phyloP scores from a whole-genome alignment of 2,113 vertebrate genomes.

The Tachycineta bicolor region DNA sequence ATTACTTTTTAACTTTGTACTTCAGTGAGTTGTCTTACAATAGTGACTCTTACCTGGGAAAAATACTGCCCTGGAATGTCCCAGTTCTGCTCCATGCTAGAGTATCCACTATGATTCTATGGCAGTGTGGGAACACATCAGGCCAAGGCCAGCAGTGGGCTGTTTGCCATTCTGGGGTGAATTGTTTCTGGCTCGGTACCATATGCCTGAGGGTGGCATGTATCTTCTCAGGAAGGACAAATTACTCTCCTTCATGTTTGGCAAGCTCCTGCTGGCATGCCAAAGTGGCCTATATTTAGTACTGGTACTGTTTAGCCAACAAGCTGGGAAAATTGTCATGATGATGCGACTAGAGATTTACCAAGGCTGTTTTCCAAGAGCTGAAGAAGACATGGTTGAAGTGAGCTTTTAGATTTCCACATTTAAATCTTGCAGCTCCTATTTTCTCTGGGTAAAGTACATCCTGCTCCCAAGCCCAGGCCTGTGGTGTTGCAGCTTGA shows the following conservation, averaged over 20 bases:
- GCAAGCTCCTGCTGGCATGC: conserved; percentile 35
- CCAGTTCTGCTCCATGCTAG: not conserved
- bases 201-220: conserved; percentile 42
- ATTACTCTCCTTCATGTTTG: conserved; percentile 53
- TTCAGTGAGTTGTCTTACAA: not conserved
- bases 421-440: not conserved
- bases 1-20: not conserved
- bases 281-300: conserved; percentile 49
- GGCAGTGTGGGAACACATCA: not conserved
- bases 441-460: not conserved
- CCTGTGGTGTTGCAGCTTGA: not conserved
- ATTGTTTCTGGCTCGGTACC: conserved; percentile 17
- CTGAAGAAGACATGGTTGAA: not conserved
- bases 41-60: not conserved
- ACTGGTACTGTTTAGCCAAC: conserved; percentile 55
- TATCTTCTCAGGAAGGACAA: conserved; percentile 63
- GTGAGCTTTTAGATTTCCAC: not conserved
- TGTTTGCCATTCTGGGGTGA: not conserved
- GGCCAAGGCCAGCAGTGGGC: not conserved
- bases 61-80: not conserved
- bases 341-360: not conserved
- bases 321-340: conserved; percentile 34
- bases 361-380: not conserved
- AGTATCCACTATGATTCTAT: not conserved
- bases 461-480: not conserved